Percentiles rank a stretch among this genome's conserved stretches.
These are phyloP conservation scores for Heliconius charithonia DNA, from an alignment of 2,888 invertebrate species.

Conservation along the genomic window DNA sequence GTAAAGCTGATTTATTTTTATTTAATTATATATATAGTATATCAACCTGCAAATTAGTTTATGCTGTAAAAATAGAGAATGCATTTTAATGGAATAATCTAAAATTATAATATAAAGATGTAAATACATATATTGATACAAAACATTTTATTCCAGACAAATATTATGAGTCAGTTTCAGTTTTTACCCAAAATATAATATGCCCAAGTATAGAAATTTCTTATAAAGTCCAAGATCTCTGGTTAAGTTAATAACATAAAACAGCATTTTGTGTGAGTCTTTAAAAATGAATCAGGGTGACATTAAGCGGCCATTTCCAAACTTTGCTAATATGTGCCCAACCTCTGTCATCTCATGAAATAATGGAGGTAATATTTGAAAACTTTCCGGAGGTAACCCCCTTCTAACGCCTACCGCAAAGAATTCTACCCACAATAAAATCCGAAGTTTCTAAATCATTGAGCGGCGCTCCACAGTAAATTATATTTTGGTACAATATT, in stretches of 20 bases:
- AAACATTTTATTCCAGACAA: neutral
- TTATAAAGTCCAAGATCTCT: neutral
- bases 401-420: conserved; percentile 70
- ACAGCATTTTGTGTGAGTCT: conserved; percentile 42
- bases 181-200: neutral
- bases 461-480: conserved; percentile 45
- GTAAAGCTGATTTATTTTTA: no score
- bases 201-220: neutral
- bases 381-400: conserved; percentile 73
- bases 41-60: no score
- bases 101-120: neutral
- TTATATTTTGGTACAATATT: conserved; percentile 42
- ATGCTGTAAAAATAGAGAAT: no score
- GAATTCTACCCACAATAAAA: conserved; percentile 74
- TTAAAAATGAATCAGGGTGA: conserved; percentile 71
- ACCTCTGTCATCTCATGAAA: conserved; percentile 81
- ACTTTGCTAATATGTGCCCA: conserved; percentile 83
- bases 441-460: conserved; percentile 65
- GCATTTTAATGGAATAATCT: neutral
- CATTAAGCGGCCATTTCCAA: conserved; percentile 66
- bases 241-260: conserved; percentile 26
- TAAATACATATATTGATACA: neutral
- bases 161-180: neutral
- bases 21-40: no score
- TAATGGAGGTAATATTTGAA: conserved; percentile 83